Evolutionary conservation across 2,113 vertebrate species (phyloP).

Genomic region (Trinectes maculatus): DNA sequence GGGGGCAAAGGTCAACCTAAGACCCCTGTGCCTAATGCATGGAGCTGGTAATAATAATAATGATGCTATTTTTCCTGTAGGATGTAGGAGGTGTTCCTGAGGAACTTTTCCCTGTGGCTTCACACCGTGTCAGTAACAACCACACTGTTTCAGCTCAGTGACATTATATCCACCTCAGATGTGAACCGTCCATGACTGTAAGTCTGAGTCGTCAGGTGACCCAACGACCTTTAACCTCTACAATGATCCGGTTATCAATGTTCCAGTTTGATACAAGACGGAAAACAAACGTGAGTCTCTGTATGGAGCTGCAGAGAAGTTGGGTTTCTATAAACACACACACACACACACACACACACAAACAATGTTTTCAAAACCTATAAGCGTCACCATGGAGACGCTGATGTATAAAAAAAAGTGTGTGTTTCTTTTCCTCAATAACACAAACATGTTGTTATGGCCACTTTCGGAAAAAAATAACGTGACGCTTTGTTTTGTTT

Average conservation of each 20-base stretch:
- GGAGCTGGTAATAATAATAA: too few relatives aligned
- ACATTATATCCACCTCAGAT: slow-evolving; percentile 51
- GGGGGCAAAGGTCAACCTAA: too few relatives aligned
- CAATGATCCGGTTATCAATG: too few relatives aligned
- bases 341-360: background rate
- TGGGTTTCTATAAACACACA: background rate
- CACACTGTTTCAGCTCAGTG: slow-evolving; percentile 48
- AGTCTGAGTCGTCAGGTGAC: background rate
- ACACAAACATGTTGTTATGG: background rate
- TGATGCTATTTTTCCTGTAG: too few relatives aligned
- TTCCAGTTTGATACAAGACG: too few relatives aligned
- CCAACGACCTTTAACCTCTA: background rate
- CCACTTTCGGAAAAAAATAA: background rate
- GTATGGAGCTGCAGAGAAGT: too few relatives aligned
- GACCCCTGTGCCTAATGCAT: too few relatives aligned
- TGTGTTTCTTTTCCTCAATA: too few relatives aligned
- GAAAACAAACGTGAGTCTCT: too few relatives aligned
- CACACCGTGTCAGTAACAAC: slow-evolving; percentile 54
- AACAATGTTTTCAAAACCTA: background rate
- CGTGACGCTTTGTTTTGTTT: too few relatives aligned
- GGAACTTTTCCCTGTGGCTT: slow-evolving; percentile 47
- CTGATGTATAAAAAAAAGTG: background rate
- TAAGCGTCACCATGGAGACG: background rate
- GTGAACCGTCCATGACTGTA: slow-evolving; percentile 16
- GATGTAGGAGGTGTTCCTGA: slow-evolving; percentile 1